A percentile compares a stretch with the other conserved stretches of the same genome.
Evolutionary conservation across 2,797 vertebrate species (phyloP).

Genomic region (Hemitrygon akajei): DNA sequence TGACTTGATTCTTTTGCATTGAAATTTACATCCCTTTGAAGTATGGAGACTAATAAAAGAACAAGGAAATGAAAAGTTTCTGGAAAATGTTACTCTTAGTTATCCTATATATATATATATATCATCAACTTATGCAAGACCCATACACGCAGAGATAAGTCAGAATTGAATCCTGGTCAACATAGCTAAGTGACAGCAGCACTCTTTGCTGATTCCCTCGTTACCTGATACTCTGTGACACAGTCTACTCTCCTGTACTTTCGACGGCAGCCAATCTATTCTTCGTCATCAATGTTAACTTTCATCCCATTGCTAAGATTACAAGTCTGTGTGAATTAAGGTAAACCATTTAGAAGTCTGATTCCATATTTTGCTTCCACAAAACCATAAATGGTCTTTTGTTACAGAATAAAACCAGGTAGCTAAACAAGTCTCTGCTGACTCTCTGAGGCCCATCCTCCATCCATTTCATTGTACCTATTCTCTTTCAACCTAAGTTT

Average conservation of each 20-base stretch:
- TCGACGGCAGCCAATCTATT: background rate
- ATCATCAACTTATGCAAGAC: background rate
- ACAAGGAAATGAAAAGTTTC: background rate
- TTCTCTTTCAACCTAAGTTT: too few species aligned
- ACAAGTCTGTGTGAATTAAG: background rate
- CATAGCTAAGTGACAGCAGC: too few species aligned
- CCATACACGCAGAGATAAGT: background rate
- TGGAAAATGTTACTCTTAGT: background rate
- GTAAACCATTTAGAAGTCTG: background rate
- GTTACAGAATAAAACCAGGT: too few species aligned
- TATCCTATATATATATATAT: background rate
- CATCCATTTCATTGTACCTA: too few species aligned
- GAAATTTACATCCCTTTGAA: background rate
- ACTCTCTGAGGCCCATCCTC: too few species aligned
- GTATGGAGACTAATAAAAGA: background rate
- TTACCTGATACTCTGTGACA: background rate
- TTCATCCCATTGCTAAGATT: background rate
- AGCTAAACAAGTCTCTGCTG: too few species aligned
- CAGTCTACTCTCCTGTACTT: background rate
- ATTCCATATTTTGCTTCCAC: too few species aligned
- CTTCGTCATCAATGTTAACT: background rate
- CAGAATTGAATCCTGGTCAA: too few species aligned
- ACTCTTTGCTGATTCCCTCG: too few species aligned
- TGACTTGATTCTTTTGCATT: background rate
- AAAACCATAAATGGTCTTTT: too few species aligned